Evolutionary conservation across 2,113 vertebrate genomes (phyloP).

Genomic region (Mystacornis crossleyi): DNA sequence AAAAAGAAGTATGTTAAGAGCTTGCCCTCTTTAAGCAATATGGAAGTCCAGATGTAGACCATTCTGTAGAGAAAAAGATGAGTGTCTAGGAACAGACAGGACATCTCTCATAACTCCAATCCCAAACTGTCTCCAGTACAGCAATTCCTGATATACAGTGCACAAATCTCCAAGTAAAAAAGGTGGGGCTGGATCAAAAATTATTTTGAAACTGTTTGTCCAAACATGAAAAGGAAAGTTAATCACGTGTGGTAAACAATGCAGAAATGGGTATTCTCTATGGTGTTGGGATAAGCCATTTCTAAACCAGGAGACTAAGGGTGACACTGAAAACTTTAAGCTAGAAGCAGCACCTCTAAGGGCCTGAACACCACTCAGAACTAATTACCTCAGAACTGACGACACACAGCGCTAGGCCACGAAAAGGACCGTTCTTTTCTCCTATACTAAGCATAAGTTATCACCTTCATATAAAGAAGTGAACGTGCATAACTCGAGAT

Average conservation of each 20-base stretch:
- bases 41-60: slow-evolving; percentile 3
- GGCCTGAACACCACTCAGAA: not conserved
- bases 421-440: not conserved
- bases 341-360: not conserved
- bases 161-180: slow-evolving; percentile 3
- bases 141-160: slow-evolving; percentile 39
- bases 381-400: not conserved
- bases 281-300: not conserved
- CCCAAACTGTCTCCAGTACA: not conserved
- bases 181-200: not conserved
- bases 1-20: not conserved
- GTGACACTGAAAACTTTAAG: not conserved
- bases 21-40: not conserved
- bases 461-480: not conserved
- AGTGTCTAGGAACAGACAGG: not conserved
- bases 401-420: not conserved
- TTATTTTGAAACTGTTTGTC: not conserved
- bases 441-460: not conserved
- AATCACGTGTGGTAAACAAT: not conserved
- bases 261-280: not conserved
- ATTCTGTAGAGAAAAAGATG: not conserved
- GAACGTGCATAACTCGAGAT: not conserved
- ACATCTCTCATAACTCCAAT: not conserved
- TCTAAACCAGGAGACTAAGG: not conserved
- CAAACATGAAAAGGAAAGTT: not conserved